phyloP scores from a whole-genome alignment of 2,113 vertebrate species.

The Rhynchomys soricoides region DNA sequence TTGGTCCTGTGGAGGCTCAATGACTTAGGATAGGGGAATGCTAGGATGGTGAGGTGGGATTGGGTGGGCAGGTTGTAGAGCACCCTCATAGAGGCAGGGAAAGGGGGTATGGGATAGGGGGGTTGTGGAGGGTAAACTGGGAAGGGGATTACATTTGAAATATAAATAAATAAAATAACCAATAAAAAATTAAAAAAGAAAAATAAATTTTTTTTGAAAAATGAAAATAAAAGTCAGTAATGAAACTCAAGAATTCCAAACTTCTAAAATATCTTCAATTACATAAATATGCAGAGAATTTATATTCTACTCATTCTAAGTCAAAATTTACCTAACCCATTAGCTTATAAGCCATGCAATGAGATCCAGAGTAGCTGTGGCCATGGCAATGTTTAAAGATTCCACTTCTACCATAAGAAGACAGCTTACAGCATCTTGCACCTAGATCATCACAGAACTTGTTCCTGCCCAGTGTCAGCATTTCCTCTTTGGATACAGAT shows the following conservation, averaged over 20 bases:
- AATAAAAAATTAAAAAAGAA: neutral
- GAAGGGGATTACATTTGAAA: too few species aligned
- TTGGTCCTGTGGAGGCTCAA: too few species aligned
- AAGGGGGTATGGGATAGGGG: too few species aligned
- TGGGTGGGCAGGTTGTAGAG: too few species aligned
- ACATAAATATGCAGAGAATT: neutral
- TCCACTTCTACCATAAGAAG: neutral
- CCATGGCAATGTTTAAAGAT: neutral
- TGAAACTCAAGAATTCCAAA: neutral
- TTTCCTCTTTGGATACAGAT: neutral
- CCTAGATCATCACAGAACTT: neutral
- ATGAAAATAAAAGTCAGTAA: neutral
- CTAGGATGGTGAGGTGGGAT: too few species aligned
- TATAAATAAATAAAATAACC: too few species aligned
- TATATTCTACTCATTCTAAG: slow-evolving; percentile 14
- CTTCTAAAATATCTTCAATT: neutral
- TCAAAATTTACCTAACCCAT: neutral
- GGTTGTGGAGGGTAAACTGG: too few species aligned
- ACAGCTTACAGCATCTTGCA: neutral
- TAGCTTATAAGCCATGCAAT: neutral
- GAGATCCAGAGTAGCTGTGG: neutral
- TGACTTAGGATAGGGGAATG: too few species aligned
- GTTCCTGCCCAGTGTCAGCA: neutral
- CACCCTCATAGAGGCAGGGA: too few species aligned
- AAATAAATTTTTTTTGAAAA: neutral